Conservation (phyloP, 1,140 invertebrate genomes). For the Plodia interpunctella region DNA sequence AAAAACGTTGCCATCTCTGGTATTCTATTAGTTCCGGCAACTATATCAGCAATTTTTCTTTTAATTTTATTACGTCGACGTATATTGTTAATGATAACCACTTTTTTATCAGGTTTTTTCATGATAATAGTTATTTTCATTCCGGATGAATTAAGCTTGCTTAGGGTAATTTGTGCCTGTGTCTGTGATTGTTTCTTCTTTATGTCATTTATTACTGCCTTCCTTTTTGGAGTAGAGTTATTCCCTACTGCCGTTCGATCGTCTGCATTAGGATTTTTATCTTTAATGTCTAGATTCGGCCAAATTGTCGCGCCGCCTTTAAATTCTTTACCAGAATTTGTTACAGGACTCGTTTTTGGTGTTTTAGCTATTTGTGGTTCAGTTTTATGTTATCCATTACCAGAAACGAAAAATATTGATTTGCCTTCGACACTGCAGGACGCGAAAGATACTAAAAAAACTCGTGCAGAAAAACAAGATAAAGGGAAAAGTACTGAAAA, state of each 20-base stretch:
- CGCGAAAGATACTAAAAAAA: conserved; percentile 18
- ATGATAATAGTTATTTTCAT: conserved; percentile 78
- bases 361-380: conserved; percentile 79
- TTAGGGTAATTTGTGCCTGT: conserved; percentile 66
- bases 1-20: conserved; percentile 83
- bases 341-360: conserved; percentile 83
- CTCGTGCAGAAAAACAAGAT: neutral
- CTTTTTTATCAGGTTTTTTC: conserved; percentile 77
- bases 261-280: conserved; percentile 74
- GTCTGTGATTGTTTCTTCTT: conserved; percentile 78
- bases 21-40: conserved; percentile 80
- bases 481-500: neutral
- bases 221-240: conserved; percentile 77
- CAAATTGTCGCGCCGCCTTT: conserved; percentile 74
- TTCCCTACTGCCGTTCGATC: conserved; percentile 79
- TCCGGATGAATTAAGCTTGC: conserved; percentile 38
- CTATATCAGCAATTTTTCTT: conserved; percentile 79
- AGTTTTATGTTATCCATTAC: conserved; percentile 79
- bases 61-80: conserved; percentile 80
- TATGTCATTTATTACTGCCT: conserved; percentile 75
- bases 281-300: conserved; percentile 75
- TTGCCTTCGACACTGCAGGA: conserved; percentile 52
- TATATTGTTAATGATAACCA: conserved; percentile 79
- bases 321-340: conserved; percentile 41
- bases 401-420: conserved; percentile 52